phyloP scores from a whole-genome alignment of 64 coral and sea anemone species.

The Montipora efflorescens region DNA sequence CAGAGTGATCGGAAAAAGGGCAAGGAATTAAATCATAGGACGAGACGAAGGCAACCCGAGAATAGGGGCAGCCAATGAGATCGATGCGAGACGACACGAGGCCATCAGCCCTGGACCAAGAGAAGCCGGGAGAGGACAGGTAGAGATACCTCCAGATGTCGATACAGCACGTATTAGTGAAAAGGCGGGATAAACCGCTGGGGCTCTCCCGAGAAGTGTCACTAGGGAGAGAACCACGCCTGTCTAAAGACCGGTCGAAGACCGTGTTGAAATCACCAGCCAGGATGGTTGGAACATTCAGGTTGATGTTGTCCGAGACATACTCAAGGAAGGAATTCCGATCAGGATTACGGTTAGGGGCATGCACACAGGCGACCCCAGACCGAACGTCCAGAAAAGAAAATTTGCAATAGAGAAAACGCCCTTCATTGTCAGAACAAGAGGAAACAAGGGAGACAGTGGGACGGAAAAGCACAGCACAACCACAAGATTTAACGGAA shows the following conservation, averaged over 20 bases:
- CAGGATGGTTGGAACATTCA: background rate
- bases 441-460: background rate
- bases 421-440: background rate
- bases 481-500: background rate
- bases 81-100: background rate
- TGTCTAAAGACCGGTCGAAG: background rate
- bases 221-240: background rate
- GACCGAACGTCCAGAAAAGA: background rate
- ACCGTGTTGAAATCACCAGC: background rate
- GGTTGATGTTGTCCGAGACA: background rate
- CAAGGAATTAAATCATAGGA: background rate
- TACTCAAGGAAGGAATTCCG: background rate
- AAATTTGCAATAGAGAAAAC: slow-evolving; percentile 9
- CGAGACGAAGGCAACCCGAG: background rate
- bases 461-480: background rate
- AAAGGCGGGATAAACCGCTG: background rate
- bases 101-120: background rate
- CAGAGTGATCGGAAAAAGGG: slow-evolving; percentile 39
- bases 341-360: slow-evolving; percentile 8
- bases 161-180: background rate
- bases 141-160: background rate
- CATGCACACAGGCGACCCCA: background rate
- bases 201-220: background rate
- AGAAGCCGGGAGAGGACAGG: background rate
- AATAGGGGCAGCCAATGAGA: background rate